These are phyloP conservation scores for Drosophila peninsularis DNA, from an alignment of 2,888 invertebrate genomes.

Conservation along the genomic window DNA sequence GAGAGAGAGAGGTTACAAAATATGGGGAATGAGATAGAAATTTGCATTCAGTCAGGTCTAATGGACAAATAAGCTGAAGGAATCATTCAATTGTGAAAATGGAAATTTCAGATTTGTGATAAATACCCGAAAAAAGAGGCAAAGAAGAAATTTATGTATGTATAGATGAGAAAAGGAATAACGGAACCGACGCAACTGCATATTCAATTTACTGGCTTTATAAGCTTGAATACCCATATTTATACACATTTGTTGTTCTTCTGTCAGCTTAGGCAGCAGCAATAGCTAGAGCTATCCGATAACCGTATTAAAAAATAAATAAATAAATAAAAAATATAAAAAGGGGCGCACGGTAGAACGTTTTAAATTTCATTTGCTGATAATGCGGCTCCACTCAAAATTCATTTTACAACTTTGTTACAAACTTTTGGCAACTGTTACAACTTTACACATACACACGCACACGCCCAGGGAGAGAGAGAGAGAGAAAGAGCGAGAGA, in stretches of 20 bases:
- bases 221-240: constrained; percentile 28
- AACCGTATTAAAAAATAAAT: constrained; percentile 21
- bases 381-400: constrained; percentile 60
- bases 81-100: constrained; percentile 68
- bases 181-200: constrained; percentile 21
- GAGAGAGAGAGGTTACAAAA: neutral
- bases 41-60: constrained; percentile 61
- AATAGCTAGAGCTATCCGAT: constrained; percentile 26
- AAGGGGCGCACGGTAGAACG: constrained; percentile 28
- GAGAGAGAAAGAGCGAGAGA: constrained; percentile 6
- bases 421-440: constrained; percentile 38
- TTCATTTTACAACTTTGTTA: constrained; percentile 67
- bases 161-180: constrained; percentile 7
- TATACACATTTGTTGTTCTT: constrained; percentile 4
- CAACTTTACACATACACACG: constrained; percentile 22
- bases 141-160: neutral
- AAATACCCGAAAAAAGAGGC: constrained; percentile 37
- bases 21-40: constrained; percentile 18
- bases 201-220: constrained; percentile 43
- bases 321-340: neutral
- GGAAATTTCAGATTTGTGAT: constrained; percentile 63
- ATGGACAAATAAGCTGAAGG: constrained; percentile 57
- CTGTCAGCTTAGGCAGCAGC: constrained; percentile 14
- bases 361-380: constrained; percentile 73
- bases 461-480: neutral